Evolutionary conservation across 35 echinoderm and acorn worm genomes (phyloP).

Genomic region (Ophiothrix spiculata): DNA sequence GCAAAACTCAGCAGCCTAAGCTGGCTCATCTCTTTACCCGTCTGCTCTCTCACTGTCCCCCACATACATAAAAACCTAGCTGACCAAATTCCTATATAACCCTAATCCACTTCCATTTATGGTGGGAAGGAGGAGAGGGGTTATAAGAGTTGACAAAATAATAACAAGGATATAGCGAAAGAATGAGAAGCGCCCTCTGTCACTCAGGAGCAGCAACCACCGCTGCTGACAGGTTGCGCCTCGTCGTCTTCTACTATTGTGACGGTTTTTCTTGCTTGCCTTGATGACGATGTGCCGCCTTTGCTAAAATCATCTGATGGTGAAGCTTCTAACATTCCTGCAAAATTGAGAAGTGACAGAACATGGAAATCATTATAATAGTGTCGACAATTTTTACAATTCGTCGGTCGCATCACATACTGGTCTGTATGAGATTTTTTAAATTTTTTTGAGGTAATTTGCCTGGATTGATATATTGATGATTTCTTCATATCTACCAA

Average conservation of each 20-base stretch:
- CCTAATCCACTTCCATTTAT: no score
- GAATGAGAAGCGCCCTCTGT: no score
- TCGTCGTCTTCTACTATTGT: constrained; percentile 93
- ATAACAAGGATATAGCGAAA: no score
- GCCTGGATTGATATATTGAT: neutral
- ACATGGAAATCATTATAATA: neutral
- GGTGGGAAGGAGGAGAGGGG: no score
- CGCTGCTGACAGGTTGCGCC: constrained; percentile 36
- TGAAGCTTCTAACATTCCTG: constrained; percentile 57
- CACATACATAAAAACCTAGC: no score
- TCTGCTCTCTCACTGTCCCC: no score
- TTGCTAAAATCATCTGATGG: constrained; percentile 35
- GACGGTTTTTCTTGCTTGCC: constrained; percentile 69
- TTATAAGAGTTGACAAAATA: no score
- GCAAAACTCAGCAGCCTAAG: no score
- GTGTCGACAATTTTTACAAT: neutral
- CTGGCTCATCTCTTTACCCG: no score
- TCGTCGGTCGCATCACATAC: neutral
- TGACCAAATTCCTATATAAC: no score
- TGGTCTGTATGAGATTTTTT: no score
- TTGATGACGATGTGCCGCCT: constrained; percentile 19
- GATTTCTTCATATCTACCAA: no score
- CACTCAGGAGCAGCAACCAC: constrained; percentile 60
- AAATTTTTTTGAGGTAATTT: neutral
- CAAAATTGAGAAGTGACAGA: neutral